Base-by-base conservation (phyloP, 2,888 invertebrate species). In the Nemotelus pantherinus region DNA sequence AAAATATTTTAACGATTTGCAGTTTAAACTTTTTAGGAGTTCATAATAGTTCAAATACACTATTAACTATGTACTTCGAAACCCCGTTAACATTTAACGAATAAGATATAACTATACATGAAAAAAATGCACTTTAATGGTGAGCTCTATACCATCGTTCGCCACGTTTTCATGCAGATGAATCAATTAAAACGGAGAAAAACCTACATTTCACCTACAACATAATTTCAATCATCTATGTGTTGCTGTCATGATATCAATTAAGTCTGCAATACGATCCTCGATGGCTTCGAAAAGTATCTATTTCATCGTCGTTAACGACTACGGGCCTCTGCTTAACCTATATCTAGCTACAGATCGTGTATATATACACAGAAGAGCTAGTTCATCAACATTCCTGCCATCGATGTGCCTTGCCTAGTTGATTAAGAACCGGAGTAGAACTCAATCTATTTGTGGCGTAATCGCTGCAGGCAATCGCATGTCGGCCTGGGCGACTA, bases 361-460 rank as follows among this genome's bases (percentile, higher is more conserved):
- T 41, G 41, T 39, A 39, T 25, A 63, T 7, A 39, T 70, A 53
- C 41, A 9, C 55, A 2, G 2, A 43, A 9, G 53, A 55, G 53
- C 55, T 70, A 44, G 55, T 43, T 70, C 70, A 55, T 70, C 70
- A 70, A 70, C 70, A 70, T 55, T 70, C 53, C 70, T 44, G 43
- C 44, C 70, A 55, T 70, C 44, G 10, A 10, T 48, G 50, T 70
- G 10, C 47, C 50, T 53, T n/a, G 67, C 6, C 48, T 67, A 48
- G 4, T 25, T 57, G 10, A 25, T 25, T 25, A 57, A 25, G 50
- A 48, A 39, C 47, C 6, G 39, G 70, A 70, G 43, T 50, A 70
- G 70, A 70, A 70, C 70, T 70, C 44, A 70, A 70, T 53, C 70
- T 70, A 55, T 70, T 70, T 47, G 43, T 70, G 67, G 50, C n/a